Percentiles rank a stretch among this genome's conserved stretches.
Evolutionary conservation across 2,797 vertebrate genomes (phyloP).

Genomic region (Enteromius anoplus): DNA sequence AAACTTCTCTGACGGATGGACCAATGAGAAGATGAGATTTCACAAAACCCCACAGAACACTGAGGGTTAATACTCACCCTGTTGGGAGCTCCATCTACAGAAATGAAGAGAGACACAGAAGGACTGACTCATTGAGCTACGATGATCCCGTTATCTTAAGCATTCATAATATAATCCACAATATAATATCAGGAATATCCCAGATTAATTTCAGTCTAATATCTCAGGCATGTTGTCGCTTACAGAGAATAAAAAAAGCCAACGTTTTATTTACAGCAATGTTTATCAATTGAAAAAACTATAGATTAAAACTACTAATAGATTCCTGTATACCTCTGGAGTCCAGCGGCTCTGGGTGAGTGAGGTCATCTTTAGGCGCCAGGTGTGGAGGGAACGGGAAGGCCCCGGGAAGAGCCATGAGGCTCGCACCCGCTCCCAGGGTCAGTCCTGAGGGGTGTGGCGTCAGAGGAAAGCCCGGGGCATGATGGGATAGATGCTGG

Average conservation of each 20-base stretch:
- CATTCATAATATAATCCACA: background rate
- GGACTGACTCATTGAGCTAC: background rate
- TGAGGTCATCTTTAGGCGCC: conserved; percentile 82
- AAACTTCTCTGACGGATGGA: too few species aligned
- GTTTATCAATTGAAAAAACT: background rate
- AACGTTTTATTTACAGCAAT: background rate
- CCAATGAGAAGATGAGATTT: background rate
- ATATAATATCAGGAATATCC: background rate
- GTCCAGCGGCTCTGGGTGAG: conserved; percentile 80
- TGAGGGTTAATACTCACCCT: conserved; percentile 56
- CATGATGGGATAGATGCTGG: conserved; percentile 92
- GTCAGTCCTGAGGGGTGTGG: conserved; percentile 84
- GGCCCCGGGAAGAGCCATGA: conserved; percentile 84
- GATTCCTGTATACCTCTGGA: conserved; percentile 75
- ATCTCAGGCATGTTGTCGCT: background rate
- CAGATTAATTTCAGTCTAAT: background rate
- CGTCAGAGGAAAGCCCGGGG: conserved; percentile 83
- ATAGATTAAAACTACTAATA: background rate
- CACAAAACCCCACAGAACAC: conserved; percentile 54
- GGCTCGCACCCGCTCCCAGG: conserved; percentile 76
- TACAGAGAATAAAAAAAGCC: background rate
- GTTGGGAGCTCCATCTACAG: conserved; percentile 66
- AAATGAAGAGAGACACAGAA: conserved; percentile 23
- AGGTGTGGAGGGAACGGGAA: conserved; percentile 80
- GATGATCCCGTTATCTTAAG: background rate